Evolutionary conservation across 2,888 invertebrate genomes (phyloP).

Genomic region (Drosophila heteroneura): DNA sequence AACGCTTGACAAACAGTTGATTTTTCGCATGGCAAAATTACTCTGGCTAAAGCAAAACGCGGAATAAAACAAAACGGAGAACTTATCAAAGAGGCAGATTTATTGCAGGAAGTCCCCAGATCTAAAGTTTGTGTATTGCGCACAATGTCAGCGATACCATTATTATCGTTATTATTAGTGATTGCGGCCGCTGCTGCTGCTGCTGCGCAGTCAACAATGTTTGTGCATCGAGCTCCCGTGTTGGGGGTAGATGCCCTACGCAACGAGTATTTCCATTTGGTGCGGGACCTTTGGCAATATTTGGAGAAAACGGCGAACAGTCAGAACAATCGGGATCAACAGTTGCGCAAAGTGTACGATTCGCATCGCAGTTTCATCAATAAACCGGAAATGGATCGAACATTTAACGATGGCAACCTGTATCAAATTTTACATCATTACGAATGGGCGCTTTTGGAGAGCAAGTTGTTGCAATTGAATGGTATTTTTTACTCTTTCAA

Average conservation of each 20-base stretch:
- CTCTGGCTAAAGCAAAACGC: conserved; percentile 6
- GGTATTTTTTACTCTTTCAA: conserved; percentile 89
- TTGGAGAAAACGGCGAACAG: conserved; percentile 70
- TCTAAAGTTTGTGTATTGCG: not conserved
- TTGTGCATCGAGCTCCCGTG: conserved; percentile 37
- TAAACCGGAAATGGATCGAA: conserved; percentile 54
- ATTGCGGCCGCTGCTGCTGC: conserved; percentile 1
- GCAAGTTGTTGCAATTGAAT: conserved; percentile 88
- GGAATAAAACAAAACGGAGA: not conserved
- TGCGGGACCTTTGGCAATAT: conserved; percentile 84
- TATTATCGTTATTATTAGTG: conserved; percentile 17
- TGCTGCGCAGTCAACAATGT: conserved; percentile 35
- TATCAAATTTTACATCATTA: conserved; percentile 86
- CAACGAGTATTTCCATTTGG: conserved; percentile 87
- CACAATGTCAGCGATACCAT: conserved; percentile 18
- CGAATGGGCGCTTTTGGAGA: conserved; percentile 88
- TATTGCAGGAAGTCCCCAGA: conserved; percentile 3
- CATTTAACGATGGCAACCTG: conserved; percentile 66
- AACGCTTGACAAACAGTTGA: conserved; percentile 38
- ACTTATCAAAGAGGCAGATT: not conserved
- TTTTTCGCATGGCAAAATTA: conserved; percentile 5
- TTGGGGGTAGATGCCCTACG: conserved; percentile 87
- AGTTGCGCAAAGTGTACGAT: conserved; percentile 83
- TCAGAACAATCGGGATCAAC: conserved; percentile 71
- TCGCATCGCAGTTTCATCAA: conserved; percentile 79